Conservation (phyloP, 2,888 invertebrate genomes). For the Galerucella pusilla region DNA sequence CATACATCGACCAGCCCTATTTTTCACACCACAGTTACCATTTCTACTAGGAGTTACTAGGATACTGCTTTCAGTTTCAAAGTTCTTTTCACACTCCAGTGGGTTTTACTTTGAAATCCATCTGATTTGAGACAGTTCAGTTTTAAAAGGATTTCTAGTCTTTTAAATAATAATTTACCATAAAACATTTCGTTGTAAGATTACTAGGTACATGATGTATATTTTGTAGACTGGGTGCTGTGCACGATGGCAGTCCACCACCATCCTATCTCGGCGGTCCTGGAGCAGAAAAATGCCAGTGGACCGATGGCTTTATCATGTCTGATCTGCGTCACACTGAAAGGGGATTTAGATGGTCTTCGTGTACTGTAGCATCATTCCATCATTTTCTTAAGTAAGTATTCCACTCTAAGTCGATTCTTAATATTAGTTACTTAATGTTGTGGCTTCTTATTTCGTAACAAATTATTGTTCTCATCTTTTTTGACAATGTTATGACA, state of each 20-base stretch:
- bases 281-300: conserved; percentile 92
- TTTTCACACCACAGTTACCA: too few relatives aligned
- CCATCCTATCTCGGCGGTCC: conserved; percentile 95
- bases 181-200: too few relatives aligned
- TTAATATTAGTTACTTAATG: too few relatives aligned
- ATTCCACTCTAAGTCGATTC: too few relatives aligned
- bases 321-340: conserved; percentile 94
- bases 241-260: conserved; percentile 96
- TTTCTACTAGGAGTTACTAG: too few relatives aligned
- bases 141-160: too few relatives aligned
- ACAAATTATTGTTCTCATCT: conserved; percentile 11
- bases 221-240: conserved; percentile 83
- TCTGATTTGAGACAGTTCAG: too few relatives aligned
- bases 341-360: conserved; percentile 94
- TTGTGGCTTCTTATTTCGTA: background rate
- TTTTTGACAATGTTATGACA: background rate
- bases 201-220: conserved; percentile 2
- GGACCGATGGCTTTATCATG: conserved; percentile 98
- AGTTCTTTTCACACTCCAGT: too few relatives aligned
- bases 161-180: too few relatives aligned
- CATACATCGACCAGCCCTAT: too few relatives aligned
- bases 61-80: too few relatives aligned
- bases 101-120: too few relatives aligned
- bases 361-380: conserved; percentile 92
- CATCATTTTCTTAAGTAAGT: conserved; percentile 94